phyloP scores from a whole-genome alignment of 2,888 invertebrate genomes.

The Limnephilus auricula region DNA sequence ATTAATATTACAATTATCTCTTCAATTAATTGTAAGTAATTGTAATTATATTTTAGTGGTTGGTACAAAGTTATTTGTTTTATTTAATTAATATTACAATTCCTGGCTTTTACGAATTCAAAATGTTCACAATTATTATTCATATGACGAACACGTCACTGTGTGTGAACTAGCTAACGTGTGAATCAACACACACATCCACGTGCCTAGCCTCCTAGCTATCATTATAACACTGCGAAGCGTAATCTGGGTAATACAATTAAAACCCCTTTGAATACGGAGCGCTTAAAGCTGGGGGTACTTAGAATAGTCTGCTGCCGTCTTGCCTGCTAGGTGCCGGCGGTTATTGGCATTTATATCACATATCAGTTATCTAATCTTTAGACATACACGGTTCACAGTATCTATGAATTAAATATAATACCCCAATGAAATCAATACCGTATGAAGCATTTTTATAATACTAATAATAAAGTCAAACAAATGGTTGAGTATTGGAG shows the following conservation, averaged over 20 bases:
- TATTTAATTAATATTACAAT: neutral
- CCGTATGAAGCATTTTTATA: neutral
- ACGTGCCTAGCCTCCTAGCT: neutral
- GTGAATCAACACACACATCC: neutral
- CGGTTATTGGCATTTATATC: slow-evolving; percentile 38
- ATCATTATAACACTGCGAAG: neutral
- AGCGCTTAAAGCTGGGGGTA: neutral
- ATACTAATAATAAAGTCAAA: no score
- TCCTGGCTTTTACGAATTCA: neutral
- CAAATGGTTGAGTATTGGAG: no score
- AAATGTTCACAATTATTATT: neutral
- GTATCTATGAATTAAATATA: neutral
- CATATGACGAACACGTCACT: neutral
- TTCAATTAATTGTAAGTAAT: no score
- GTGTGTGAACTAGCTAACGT: neutral
- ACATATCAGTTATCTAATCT: slow-evolving; percentile 4
- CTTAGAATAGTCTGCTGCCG: slow-evolving; percentile 10
- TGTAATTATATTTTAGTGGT: no score
- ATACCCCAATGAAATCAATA: neutral
- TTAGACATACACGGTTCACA: neutral
- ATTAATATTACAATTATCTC: neutral
- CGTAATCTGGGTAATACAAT: slow-evolving; percentile 21
- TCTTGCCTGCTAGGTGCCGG: slow-evolving; percentile 11
- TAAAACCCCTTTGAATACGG: slow-evolving; percentile 11
- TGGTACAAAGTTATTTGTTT: no score